Percentiles rank a stretch among this genome's conserved stretches.
These are phyloP conservation scores for Manis javanica DNA, from an alignment of 2,797 vertebrate genomes.

Conservation along the genomic window DNA sequence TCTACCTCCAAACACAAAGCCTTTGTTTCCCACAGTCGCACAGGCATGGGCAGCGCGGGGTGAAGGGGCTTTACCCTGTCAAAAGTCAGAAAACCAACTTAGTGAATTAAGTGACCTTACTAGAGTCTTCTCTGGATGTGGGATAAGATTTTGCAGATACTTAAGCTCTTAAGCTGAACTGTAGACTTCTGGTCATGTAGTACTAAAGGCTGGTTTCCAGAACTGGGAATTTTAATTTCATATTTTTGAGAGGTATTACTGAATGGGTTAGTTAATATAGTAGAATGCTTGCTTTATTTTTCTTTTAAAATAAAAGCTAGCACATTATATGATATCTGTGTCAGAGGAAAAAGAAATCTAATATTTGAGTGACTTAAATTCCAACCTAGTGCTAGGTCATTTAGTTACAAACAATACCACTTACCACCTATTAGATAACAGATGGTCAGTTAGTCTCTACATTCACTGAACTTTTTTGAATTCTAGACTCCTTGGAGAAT, in stretches of 20 bases:
- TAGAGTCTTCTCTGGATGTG: background rate
- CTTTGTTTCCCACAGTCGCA: slow-evolving; percentile 93
- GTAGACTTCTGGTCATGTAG: background rate
- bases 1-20: slow-evolving; percentile 96
- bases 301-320: slow-evolving; percentile 40
- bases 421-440: background rate
- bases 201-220: background rate
- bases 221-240: background rate
- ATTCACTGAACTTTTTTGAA: background rate
- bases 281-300: background rate
- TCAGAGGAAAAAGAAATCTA: background rate
- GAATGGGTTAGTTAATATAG: background rate
- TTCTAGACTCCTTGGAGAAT: background rate
- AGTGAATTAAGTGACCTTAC: background rate
- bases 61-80: slow-evolving; percentile 94
- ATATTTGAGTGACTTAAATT: slow-evolving; percentile 20
- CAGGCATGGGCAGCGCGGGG: slow-evolving; percentile 97
- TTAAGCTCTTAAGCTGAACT: background rate
- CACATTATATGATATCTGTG: background rate
- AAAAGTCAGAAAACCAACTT: background rate
- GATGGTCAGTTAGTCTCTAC: background rate
- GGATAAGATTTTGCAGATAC: background rate
- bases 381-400: background rate
- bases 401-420: background rate
- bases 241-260: slow-evolving; percentile 9